These are phyloP conservation scores for Drosophila subquinaria DNA, from an alignment of 2,888 invertebrate genomes.

Conservation along the genomic window DNA sequence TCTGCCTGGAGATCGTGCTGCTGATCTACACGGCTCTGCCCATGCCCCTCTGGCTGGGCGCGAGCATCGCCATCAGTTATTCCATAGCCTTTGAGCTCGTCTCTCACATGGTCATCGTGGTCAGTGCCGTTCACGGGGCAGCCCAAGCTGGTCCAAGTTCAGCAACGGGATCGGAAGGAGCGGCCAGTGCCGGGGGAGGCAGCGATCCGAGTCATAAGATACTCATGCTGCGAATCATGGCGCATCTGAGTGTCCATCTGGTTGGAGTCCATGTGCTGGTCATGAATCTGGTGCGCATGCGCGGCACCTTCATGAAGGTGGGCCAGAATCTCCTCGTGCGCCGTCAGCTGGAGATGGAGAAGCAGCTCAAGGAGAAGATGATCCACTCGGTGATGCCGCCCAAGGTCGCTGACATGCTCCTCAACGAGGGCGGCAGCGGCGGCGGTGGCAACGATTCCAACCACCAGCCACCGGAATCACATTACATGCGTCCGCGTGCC, in stretches of 20 bases:
- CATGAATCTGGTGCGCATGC: constrained; percentile 96
- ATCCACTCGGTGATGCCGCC: constrained; percentile 99
- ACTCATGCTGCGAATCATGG: constrained; percentile 90
- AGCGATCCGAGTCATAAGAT: constrained; percentile 87
- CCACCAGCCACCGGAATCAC: constrained; percentile 68
- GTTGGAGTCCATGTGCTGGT: constrained; percentile 97
- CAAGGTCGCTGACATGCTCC: constrained; percentile 93
- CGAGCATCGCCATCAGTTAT: constrained; percentile 92
- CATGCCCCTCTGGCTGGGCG: constrained; percentile 94
- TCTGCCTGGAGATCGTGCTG: constrained; percentile 94
- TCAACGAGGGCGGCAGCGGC: constrained; percentile 88
- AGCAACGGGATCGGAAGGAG: neutral
- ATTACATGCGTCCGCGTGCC: constrained; percentile 80
- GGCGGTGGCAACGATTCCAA: constrained; percentile 78
- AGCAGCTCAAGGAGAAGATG: constrained; percentile 98
- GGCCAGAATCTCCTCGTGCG: constrained; percentile 96
- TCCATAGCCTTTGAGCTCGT: constrained; percentile 94
- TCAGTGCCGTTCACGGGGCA: constrained; percentile 85
- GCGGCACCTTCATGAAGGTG: constrained; percentile 98
- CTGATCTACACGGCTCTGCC: constrained; percentile 97
- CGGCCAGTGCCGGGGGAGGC: neutral
- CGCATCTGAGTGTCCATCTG: constrained; percentile 95
- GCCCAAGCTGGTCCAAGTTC: neutral
- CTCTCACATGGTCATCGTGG: constrained; percentile 86
- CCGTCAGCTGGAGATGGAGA: constrained; percentile 96